Percentiles rank a stretch among this genome's conserved stretches.
These are phyloP conservation scores for Ornithoptera alexandrae DNA, from an alignment of 2,888 invertebrate species.

Conservation along the genomic window DNA sequence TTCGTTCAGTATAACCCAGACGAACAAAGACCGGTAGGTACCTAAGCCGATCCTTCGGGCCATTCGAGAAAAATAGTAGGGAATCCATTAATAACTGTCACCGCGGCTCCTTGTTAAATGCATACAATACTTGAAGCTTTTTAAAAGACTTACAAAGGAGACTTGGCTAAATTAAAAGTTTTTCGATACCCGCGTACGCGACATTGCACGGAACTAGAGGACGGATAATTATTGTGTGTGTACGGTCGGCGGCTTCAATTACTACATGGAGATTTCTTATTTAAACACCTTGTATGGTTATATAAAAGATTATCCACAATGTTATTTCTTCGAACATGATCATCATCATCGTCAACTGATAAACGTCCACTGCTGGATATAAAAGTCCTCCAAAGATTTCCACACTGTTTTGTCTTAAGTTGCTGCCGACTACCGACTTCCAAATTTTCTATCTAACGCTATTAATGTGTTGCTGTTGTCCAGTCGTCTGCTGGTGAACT, in stretches of 20 bases:
- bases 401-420: too few species aligned
- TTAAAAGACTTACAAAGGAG: slow-evolving; percentile 77
- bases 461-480: too few species aligned
- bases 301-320: too few species aligned
- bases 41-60: slow-evolving; percentile 72
- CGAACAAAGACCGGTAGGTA: slow-evolving; percentile 66
- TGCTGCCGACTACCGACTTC: too few species aligned
- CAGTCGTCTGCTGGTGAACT: too few species aligned
- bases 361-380: too few species aligned
- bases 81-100: slow-evolving; percentile 78
- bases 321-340: too few species aligned
- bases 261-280: neutral
- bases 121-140: slow-evolving; percentile 80
- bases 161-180: slow-evolving; percentile 80
- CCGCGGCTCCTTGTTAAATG: slow-evolving; percentile 77
- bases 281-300: neutral
- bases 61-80: slow-evolving; percentile 75
- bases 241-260: slow-evolving; percentile 39
- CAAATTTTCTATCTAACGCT: too few species aligned
- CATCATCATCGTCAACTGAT: too few species aligned
- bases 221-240: slow-evolving; percentile 70
- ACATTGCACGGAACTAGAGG: slow-evolving; percentile 75
- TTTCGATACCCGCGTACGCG: slow-evolving; percentile 75
- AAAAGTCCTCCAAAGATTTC: too few species aligned
- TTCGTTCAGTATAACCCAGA: slow-evolving; percentile 37